Evolutionary conservation across 2,113 vertebrate genomes (phyloP).

Genomic region (Melospiza melodia): DNA sequence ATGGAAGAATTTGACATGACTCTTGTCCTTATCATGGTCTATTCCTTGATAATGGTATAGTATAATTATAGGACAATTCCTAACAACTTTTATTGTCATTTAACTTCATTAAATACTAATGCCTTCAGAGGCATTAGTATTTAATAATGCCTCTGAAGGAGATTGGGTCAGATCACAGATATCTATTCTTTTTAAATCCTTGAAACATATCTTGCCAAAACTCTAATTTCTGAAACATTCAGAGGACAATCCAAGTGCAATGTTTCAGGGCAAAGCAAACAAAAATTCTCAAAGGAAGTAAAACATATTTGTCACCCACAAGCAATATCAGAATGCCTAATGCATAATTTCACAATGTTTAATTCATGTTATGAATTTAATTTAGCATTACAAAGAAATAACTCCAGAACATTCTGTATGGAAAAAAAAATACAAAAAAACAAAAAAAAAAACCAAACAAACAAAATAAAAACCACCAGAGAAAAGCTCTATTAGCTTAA

Average conservation of each 20-base stretch:
- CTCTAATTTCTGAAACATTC: not conserved
- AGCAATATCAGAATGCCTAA: not conserved
- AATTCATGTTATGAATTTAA: not conserved
- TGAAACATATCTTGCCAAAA: not conserved
- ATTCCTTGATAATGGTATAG: not conserved
- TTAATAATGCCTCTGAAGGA: not conserved
- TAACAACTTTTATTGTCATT: not conserved
- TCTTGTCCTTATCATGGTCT: not conserved
- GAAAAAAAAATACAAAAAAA: too few relatives aligned
- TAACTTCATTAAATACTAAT: too few relatives aligned
- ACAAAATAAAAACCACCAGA: not conserved
- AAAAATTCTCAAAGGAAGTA: not conserved
- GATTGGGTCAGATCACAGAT: not conserved
- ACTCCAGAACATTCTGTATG: not conserved
- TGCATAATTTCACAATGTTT: not conserved
- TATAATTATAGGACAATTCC: not conserved
- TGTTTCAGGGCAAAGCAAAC: not conserved
- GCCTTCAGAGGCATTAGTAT: too few relatives aligned
- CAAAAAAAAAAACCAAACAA: not conserved
- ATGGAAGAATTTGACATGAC: not conserved
- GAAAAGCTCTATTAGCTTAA: not conserved
- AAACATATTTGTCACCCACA: not conserved
- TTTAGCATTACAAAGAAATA: not conserved
- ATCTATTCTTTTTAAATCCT: not conserved
- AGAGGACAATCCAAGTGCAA: not conserved